These are phyloP conservation scores for Poliocrania exsul DNA, from an alignment of 2,797 vertebrate species.

Conservation along the genomic window DNA sequence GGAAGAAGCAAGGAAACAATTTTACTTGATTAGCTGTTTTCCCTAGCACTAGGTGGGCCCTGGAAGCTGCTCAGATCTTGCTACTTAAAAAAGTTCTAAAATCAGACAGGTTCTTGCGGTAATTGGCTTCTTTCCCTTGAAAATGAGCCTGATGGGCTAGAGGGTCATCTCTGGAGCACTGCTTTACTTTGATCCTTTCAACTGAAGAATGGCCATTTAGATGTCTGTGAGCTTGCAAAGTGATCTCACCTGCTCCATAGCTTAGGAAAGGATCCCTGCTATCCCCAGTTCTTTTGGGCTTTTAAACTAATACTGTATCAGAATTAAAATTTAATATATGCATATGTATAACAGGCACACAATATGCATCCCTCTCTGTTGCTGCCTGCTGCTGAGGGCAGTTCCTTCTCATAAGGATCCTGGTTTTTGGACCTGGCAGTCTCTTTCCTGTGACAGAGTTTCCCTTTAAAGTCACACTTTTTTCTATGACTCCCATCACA, in stretches of 20 bases:
- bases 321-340: neutral
- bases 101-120: neutral
- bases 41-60: neutral
- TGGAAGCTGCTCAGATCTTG: neutral
- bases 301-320: neutral
- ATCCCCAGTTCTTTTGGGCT: neutral
- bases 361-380: neutral
- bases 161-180: neutral
- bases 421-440: neutral
- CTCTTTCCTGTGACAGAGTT: neutral
- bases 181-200: neutral
- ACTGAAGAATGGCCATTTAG: neutral
- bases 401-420: neutral
- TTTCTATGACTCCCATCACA: neutral
- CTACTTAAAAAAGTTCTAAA: neutral
- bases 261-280: neutral
- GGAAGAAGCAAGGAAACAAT: accelerated
- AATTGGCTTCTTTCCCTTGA: neutral
- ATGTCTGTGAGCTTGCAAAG: neutral
- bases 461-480: neutral
- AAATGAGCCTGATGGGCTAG: neutral
- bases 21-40: neutral
- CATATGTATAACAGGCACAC: neutral
- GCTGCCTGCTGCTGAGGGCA: neutral
- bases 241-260: neutral